Percentiles rank a stretch among this genome's conserved stretches.
Evolutionary conservation across 2,888 invertebrate species (phyloP).

Genomic region (Amphiduros pacificus): DNA sequence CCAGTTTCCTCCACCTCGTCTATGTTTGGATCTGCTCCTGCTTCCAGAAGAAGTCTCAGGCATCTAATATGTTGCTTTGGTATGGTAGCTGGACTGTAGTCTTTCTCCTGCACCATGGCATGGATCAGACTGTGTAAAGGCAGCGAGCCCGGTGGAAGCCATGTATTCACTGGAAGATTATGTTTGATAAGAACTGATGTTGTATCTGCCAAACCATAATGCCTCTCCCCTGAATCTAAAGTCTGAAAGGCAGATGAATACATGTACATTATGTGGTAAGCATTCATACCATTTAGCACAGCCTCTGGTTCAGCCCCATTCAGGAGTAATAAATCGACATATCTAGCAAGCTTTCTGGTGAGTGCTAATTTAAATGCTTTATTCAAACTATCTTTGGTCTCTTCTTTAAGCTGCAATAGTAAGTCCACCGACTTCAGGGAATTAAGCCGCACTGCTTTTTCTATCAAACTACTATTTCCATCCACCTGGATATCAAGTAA

Average conservation of each 20-base stretch:
- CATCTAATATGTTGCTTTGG: conserved; percentile 35
- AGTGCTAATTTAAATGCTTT: conserved; percentile 44
- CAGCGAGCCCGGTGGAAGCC: conserved; percentile 42
- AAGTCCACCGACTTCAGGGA: conserved; percentile 41
- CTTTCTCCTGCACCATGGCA: conserved; percentile 36
- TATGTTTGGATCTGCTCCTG: conserved; percentile 49
- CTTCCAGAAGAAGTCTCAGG: conserved; percentile 37
- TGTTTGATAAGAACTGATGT: conserved; percentile 44
- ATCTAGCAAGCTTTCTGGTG: conserved; percentile 40
- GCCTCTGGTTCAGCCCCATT: conserved; percentile 32
- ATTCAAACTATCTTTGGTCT: conserved; percentile 34
- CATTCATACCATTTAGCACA: conserved; percentile 46
- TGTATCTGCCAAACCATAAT: conserved; percentile 39
- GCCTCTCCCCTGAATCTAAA: conserved; percentile 32
- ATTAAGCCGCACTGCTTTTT: conserved; percentile 40
- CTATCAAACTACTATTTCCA: conserved; percentile 20
- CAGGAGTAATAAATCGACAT: conserved; percentile 41
- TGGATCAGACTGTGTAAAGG: conserved; percentile 48
- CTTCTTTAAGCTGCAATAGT: conserved; percentile 34
- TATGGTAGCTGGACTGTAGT: conserved; percentile 33
- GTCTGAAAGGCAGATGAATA: conserved; percentile 34
- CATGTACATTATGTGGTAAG: conserved; percentile 48
- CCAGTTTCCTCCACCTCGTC: too few species aligned
- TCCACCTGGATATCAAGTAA: conserved; percentile 38
- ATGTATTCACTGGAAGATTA: conserved; percentile 38